Percentiles rank a stretch among this genome's conserved stretches.
phyloP scores from a whole-genome alignment of 2,888 invertebrate species.

The Drosophila nr. medialis region DNA sequence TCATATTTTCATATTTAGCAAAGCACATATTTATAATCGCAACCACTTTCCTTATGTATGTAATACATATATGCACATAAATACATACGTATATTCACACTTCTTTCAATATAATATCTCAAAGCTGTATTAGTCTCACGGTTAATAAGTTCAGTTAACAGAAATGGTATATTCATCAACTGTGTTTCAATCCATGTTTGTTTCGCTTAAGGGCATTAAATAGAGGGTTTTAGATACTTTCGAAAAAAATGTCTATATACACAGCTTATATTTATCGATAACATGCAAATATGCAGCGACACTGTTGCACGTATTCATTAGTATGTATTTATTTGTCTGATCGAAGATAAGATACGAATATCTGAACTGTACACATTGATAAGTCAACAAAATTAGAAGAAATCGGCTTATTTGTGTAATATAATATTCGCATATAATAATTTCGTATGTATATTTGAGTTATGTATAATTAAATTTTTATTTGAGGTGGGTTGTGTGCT shows the following conservation, averaged over 20 bases:
- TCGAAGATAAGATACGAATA: constrained; percentile 26
- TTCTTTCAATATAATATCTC: background rate
- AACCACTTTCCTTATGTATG: background rate
- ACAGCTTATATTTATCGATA: background rate
- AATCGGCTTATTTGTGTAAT: background rate
- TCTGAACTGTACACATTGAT: background rate
- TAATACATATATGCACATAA: background rate
- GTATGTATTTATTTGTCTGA: constrained; percentile 1
- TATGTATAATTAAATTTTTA: background rate
- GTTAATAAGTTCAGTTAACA: background rate
- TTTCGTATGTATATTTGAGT: background rate
- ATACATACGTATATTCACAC: background rate
- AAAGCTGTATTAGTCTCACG: background rate
- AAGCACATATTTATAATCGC: background rate
- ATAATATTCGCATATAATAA: background rate
- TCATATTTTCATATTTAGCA: background rate
- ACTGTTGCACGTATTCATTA: background rate
- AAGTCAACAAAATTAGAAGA: background rate
- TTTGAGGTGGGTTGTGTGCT: background rate
- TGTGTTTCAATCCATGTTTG: background rate
- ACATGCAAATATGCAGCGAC: background rate
- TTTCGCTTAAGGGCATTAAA: background rate
- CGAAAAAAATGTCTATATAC: background rate
- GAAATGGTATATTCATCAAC: background rate
- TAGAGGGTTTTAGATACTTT: background rate